phyloP scores from a whole-genome alignment of 2,113 vertebrate species.

The Cathartes aura region DNA sequence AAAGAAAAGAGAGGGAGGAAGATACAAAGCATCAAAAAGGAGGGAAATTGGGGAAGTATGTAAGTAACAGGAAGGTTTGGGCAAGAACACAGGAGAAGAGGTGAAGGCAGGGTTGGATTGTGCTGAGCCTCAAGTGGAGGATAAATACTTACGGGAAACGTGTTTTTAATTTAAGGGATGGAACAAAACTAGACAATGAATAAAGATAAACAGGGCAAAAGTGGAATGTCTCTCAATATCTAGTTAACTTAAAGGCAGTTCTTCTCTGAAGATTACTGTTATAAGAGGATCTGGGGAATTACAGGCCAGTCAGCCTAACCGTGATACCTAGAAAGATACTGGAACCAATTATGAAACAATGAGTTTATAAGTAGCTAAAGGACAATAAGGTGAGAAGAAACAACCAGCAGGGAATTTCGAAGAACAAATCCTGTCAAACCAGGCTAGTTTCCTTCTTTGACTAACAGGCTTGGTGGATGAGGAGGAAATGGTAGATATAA shows the following conservation, averaged over 20 bases:
- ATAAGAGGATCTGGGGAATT: slow-evolving; percentile 45
- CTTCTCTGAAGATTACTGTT: slow-evolving; percentile 33
- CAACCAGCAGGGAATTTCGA: slow-evolving; percentile 32
- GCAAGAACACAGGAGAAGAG: not conserved
- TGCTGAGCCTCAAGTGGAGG: not conserved
- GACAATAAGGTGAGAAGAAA: slow-evolving; percentile 54
- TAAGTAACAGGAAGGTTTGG: not conserved
- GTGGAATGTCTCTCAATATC: not conserved
- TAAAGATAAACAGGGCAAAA: slow-evolving; percentile 53
- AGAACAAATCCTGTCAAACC: slow-evolving; percentile 33
- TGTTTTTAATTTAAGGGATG: slow-evolving; percentile 34
- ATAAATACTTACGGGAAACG: not conserved
- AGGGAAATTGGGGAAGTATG: not conserved
- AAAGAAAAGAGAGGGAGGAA: not conserved
- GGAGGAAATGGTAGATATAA: not conserved
- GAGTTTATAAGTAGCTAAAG: slow-evolving; percentile 43
- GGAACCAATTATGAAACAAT: slow-evolving; percentile 58
- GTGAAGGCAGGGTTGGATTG: not conserved
- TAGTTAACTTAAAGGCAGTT: slow-evolving; percentile 33
- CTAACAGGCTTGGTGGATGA: not conserved
- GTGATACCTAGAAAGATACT: slow-evolving; percentile 42
- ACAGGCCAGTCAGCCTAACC: slow-evolving; percentile 18
- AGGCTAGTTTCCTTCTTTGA: slow-evolving; percentile 18
- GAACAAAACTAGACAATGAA: slow-evolving; percentile 35
- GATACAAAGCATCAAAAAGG: not conserved